phyloP scores from a whole-genome alignment of 2,888 invertebrate genomes.

The Orgyia antiqua region DNA sequence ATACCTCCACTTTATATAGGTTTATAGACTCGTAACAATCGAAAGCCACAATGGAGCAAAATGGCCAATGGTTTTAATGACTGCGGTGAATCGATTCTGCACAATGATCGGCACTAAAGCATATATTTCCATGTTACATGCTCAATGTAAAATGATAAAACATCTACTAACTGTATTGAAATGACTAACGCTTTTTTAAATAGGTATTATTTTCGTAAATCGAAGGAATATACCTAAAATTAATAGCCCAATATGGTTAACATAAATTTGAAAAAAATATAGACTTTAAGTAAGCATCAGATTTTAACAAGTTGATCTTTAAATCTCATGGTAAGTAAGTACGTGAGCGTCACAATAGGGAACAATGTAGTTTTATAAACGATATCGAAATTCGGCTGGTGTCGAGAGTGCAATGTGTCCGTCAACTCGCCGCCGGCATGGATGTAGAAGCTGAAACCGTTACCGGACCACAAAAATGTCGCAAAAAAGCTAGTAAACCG shows the following conservation, averaged over 20 bases:
- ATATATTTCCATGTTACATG: slow-evolving; percentile 7
- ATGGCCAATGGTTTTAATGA: slow-evolving; percentile 40
- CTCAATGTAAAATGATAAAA: background rate
- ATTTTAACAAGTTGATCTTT: too few relatives aligned
- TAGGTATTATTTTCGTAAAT: too few relatives aligned
- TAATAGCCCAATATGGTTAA: too few relatives aligned
- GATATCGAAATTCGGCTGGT: slow-evolving; percentile 12
- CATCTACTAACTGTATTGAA: too few relatives aligned
- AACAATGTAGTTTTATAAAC: too few relatives aligned
- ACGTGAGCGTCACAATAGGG: too few relatives aligned
- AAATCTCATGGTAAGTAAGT: too few relatives aligned
- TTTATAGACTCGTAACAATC: slow-evolving; percentile 50
- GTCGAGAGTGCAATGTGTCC: slow-evolving; percentile 30
- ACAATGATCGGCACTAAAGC: slow-evolving; percentile 22
- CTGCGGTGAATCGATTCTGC: slow-evolving; percentile 32
- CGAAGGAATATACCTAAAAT: too few relatives aligned
- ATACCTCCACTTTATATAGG: slow-evolving; percentile 47
- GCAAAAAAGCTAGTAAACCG: slow-evolving; percentile 62
- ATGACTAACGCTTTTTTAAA: too few relatives aligned
- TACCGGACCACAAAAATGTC: slow-evolving; percentile 61
- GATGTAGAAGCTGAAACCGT: slow-evolving; percentile 56
- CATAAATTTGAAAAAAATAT: too few relatives aligned
- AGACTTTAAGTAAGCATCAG: too few relatives aligned
- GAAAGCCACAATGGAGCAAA: slow-evolving; percentile 45
- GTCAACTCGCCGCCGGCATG: slow-evolving; percentile 21